Evolutionary conservation across 2,113 vertebrate genomes (phyloP).

Genomic region (Sterrhoptilus dennistouni): DNA sequence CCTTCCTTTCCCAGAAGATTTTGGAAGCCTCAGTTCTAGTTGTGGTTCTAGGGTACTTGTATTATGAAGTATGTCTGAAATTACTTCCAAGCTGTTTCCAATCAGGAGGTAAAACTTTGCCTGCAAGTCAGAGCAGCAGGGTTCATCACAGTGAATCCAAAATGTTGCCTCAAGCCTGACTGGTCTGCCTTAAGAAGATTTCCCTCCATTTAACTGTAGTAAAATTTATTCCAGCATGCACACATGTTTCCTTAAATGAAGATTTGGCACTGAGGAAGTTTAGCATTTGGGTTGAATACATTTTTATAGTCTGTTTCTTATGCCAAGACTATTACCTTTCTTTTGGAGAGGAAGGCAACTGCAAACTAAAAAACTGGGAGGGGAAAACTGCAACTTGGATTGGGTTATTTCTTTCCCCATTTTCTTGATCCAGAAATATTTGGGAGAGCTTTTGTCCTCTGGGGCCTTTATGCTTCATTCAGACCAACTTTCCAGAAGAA

Average conservation of each 20-base stretch:
- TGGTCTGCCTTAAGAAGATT: neutral
- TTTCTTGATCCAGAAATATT: neutral
- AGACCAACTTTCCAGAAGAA: neutral
- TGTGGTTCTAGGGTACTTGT: neutral
- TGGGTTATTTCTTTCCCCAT: neutral
- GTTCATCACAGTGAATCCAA: neutral
- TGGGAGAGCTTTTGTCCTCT: neutral
- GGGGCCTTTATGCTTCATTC: neutral
- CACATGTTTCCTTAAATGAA: neutral
- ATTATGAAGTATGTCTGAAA: neutral
- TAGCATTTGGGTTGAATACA: neutral
- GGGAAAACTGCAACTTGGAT: neutral
- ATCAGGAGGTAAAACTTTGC: neutral
- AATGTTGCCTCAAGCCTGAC: neutral
- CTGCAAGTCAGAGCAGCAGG: neutral
- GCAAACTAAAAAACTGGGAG: neutral
- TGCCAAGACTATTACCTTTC: constrained; percentile 6
- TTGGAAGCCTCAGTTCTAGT: neutral
- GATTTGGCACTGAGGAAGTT: constrained; percentile 3
- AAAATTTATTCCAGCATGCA: constrained; percentile 14
- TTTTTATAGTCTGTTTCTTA: neutral
- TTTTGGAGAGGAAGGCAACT: neutral
- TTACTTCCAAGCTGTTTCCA: constrained; percentile 3
- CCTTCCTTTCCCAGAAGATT: neutral
- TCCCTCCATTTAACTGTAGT: neutral